Conservation (phyloP, 2,113 vertebrate species). For the Theropithecus gelada region DNA sequence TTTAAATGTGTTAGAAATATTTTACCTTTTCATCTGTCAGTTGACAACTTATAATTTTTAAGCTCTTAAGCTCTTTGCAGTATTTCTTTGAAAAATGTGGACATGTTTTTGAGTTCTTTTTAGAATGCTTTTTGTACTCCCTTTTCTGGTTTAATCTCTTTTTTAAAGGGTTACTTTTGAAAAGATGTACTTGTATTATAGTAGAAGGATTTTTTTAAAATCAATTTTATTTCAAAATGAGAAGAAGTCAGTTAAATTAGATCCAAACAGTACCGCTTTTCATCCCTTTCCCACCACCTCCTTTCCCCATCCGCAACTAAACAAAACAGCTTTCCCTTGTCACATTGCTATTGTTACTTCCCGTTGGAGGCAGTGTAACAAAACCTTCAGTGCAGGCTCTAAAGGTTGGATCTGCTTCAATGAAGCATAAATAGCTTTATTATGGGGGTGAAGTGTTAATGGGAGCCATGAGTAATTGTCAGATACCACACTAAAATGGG, state of each 20-base stretch:
- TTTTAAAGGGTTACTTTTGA: conserved; percentile 19
- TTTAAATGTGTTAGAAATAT: conserved; percentile 1
- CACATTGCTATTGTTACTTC: not conserved
- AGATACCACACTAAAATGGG: too few species aligned
- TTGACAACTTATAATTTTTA: conserved; percentile 48
- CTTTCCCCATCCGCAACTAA: not conserved
- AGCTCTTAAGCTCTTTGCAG: not conserved
- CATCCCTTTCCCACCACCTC: not conserved
- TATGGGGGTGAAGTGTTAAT: not conserved
- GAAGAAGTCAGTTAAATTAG: not conserved
- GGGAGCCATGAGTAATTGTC: not conserved
- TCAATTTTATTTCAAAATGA: not conserved
- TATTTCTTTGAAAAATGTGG: conserved; percentile 29
- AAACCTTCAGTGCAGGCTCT: not conserved
- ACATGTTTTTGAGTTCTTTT: conserved; percentile 14
- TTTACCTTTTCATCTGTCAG: conserved; percentile 30
- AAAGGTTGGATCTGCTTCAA: not conserved
- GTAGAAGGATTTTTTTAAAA: not conserved
- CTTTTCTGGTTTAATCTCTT: not conserved
- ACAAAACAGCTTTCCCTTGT: not conserved
- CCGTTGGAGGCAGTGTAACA: not conserved
- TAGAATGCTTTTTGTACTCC: not conserved
- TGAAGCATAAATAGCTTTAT: not conserved
- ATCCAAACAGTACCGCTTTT: not conserved
- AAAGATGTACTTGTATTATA: not conserved